Conservation (phyloP, 2,888 invertebrate genomes). For the Orthosia cruda region DNA sequence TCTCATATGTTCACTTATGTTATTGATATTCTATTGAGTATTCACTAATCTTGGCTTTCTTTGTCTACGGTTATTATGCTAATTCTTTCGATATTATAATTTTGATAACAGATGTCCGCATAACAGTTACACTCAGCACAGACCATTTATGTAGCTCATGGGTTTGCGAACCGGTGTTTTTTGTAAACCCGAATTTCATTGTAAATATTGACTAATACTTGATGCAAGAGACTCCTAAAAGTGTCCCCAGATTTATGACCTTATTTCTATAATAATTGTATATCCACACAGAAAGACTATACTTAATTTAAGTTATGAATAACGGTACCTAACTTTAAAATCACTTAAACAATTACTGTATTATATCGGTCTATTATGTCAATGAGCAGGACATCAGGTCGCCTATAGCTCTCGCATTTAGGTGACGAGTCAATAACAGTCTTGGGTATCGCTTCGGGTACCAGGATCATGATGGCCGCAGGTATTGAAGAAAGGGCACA, state of each 20-base stretch:
- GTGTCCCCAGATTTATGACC: not conserved
- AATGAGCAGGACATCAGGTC: conserved; percentile 88
- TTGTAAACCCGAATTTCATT: not conserved
- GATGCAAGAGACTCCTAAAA: not conserved
- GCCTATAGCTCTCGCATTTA: conserved; percentile 89
- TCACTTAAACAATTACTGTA: conserved; percentile 30
- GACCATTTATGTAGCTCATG: too few relatives aligned
- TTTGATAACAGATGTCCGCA: too few relatives aligned
- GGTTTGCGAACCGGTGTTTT: too few relatives aligned
- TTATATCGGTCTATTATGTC: conserved; percentile 66
- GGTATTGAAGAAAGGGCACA: conserved; percentile 86
- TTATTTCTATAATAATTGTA: conserved; percentile 14
- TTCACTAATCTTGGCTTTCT: not conserved
- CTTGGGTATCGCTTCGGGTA: conserved; percentile 85
- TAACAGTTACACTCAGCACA: too few relatives aligned
- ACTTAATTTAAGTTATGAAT: conserved; percentile 9
- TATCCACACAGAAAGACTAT: not conserved
- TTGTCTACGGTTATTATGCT: not conserved
- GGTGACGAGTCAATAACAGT: conserved; percentile 87
- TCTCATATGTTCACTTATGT: not conserved
- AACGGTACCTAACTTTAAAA: conserved; percentile 21
- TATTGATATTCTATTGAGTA: conserved; percentile 17
- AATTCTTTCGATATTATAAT: too few relatives aligned
- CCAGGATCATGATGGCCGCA: conserved; percentile 88
- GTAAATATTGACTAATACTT: not conserved